Base-by-base conservation (phyloP, 2,888 invertebrate genomes). In the Eristalis tenax region DNA sequence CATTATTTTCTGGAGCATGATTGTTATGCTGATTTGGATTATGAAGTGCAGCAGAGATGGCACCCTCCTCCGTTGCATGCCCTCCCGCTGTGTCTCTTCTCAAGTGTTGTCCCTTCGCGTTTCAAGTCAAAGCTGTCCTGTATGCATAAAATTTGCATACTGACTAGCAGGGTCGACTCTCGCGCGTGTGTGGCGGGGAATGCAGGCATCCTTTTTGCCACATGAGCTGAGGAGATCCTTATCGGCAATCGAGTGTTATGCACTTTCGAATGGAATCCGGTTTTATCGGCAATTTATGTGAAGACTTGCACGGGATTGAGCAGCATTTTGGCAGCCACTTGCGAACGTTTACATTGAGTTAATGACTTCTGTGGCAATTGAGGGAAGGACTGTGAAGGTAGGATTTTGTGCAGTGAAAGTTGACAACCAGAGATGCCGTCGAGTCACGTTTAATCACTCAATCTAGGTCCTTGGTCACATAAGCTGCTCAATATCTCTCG, bases 1-100 rank as follows among this genome's bases (percentile, higher is more conserved):
- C 68, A 70, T 82, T 77, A 70, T 74, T 86, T 86, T 86, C 82
- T 86, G 82, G 85, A 86, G 82, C 82, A 38, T 78, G 82, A 86
- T 78, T 82, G 85, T 78, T 82, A 64, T 81, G 65, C 73, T 85
- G 81, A 82, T 78, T 78, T 64, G 77, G 69, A 74, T 77, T 77
- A 79, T 71, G 50, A 84, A 75, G 50, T 50, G 18, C 66, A 79
- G 65, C 57, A 76, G 65, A 76, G 35, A 22, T 32, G 70, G 61
- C 70, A 40, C n/a, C 38, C 64, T 69, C 80, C 80, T 79, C 63
- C 65, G 35, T 65, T 43, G 0, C 43, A 5, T n/a, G 15, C 4
- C n/a, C 43, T 38, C 35, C 35, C 5, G 1, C 32, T 38, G 38
- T 18, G 50, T 50, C 8, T 50, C 50, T 73, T 64, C 35, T 65